These are phyloP conservation scores for Harpalus rubripes DNA, from an alignment of 2,888 invertebrate species.

Conservation along the genomic window DNA sequence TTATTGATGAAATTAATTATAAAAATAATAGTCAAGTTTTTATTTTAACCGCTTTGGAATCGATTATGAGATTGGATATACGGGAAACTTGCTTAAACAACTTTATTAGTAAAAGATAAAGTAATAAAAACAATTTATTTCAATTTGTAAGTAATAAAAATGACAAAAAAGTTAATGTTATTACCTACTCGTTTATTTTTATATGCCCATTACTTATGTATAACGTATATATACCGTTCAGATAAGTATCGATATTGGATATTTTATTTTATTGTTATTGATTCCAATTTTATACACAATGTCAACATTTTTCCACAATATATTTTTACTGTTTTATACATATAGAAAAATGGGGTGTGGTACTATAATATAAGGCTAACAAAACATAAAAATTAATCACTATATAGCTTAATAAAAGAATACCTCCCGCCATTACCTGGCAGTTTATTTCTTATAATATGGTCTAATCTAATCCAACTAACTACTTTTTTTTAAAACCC, in stretches of 20 bases:
- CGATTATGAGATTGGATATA: slow-evolving; percentile 7
- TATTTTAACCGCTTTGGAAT: slow-evolving; percentile 23
- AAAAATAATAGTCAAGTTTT: slow-evolving; percentile 13
- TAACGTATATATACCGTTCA: background rate
- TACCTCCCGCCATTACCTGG: no score
- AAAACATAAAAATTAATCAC: no score
- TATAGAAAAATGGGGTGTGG: no score
- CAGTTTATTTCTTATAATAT: no score
- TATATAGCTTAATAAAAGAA: no score
- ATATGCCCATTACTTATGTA: slow-evolving; percentile 2
- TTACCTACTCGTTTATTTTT: slow-evolving; percentile 31
- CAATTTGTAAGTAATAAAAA: slow-evolving; percentile 39
- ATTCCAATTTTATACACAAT: background rate
- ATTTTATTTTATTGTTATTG: background rate
- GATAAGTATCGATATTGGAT: slow-evolving; percentile 7
- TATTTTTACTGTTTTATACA: background rate
- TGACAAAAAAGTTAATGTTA: slow-evolving; percentile 20
- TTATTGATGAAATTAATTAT: slow-evolving; percentile 10
- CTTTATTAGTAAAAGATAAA: slow-evolving; percentile 27
- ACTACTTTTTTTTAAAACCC: no score
- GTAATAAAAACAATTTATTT: slow-evolving; percentile 46
- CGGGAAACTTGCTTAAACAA: slow-evolving; percentile 20
- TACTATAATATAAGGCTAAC: no score
- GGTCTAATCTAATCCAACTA: no score
- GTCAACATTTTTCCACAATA: background rate